Evolutionary conservation across 2,113 vertebrate genomes (phyloP), one percentile per base, ranked within the genome.

Genomic region (Cisticola juncidis): DNA sequence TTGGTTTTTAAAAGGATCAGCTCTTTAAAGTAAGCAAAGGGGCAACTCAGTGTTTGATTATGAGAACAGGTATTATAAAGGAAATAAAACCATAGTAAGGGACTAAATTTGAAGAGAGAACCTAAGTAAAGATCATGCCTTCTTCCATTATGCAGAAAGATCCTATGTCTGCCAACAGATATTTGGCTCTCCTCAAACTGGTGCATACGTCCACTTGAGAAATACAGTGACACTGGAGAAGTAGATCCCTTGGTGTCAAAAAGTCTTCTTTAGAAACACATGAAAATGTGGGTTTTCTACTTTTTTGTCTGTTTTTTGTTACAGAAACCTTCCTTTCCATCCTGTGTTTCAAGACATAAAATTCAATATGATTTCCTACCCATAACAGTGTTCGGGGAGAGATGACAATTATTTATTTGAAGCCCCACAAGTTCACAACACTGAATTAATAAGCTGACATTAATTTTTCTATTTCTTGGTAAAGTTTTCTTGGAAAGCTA

Each of bases 371-470:
- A 60, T 85, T 81, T 66, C 7, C 50, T 47, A 24, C 9, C 18
- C 10, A 24, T 74, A 64, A 38, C 0, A 4, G 16, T 10, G 8
- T 2, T 7, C 1, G 1, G 9, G 5, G 11, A 2, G 6, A 19
- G 6, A 29, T 24, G 14, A 7, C 3, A 73, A 82, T 78, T 57
- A 47, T 48, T 70, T 70, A 6, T 62, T 50, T 40, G 24, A 68
- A 77, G 14, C 0, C 13, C 16, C 19, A 6, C 4, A 18, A 57
- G 9, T 66, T 71, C 51, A 86, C 9, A 48, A 40, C 3, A 48
- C 3, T 47, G 9, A 77, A 81, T 69, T 74, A 79, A 82, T 53
- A 45, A 7, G 10, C 10, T 40, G 51, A 70, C 79, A 60, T 58
- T 45, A 26, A 4, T 78, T 69, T 72, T 7, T 66, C 7, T 71